Evolutionary conservation across 2,888 invertebrate species (phyloP).

Genomic region (Eustalomyia histrio): DNA sequence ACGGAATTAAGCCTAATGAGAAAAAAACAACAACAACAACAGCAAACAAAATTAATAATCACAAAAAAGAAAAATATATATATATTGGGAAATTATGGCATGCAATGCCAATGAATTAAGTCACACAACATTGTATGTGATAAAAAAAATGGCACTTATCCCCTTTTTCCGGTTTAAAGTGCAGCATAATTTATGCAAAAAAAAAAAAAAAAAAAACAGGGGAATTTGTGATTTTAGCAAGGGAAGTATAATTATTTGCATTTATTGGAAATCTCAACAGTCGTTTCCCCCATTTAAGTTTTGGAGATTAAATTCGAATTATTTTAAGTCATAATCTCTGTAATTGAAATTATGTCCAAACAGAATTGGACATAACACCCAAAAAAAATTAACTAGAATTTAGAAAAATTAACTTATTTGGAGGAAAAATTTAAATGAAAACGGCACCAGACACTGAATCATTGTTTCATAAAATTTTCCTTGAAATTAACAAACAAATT

Average conservation of each 20-base stretch:
- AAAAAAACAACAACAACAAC: conserved; percentile 10
- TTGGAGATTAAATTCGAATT: too few species aligned
- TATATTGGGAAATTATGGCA: conserved; percentile 48
- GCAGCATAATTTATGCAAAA: neutral
- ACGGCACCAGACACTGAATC: too few species aligned
- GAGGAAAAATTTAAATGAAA: too few species aligned
- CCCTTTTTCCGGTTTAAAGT: conserved; percentile 48
- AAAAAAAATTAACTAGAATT: too few species aligned
- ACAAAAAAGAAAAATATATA: conserved; percentile 1
- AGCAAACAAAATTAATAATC: conserved; percentile 1
- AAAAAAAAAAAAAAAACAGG: neutral
- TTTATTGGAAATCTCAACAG: too few species aligned
- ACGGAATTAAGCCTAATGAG: conserved; percentile 59
- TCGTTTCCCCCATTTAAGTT: too few species aligned
- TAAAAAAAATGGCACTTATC: conserved; percentile 19
- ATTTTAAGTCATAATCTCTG: too few species aligned
- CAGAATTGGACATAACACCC: too few species aligned
- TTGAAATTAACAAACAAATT: too few species aligned
- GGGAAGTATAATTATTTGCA: neutral
- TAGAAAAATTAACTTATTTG: too few species aligned
- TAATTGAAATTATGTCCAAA: too few species aligned
- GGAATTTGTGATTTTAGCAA: neutral
- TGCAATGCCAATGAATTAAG: conserved; percentile 49
- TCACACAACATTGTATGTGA: conserved; percentile 12
- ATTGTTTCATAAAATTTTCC: too few species aligned